Conservation (phyloP, 2,797 vertebrate genomes). For the Enteromius mattozi region DNA sequence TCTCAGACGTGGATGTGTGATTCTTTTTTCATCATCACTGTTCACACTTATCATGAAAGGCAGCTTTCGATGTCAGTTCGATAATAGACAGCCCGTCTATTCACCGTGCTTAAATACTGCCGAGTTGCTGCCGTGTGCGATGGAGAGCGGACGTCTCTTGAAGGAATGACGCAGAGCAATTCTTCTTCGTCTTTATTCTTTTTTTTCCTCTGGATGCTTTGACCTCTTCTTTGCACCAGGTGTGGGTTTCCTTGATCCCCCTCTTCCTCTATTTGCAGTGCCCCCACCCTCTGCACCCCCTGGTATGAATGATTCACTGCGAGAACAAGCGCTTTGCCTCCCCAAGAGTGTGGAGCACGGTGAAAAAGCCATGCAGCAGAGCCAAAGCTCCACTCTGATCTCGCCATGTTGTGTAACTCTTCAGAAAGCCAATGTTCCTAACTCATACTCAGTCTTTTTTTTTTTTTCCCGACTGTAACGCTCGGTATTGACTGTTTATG, state of each 20-base stretch:
- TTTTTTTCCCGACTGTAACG: constrained; percentile 79
- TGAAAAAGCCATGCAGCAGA: constrained; percentile 65
- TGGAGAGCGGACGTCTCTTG: constrained; percentile 62
- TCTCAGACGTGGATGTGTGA: constrained; percentile 72
- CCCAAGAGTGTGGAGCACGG: constrained; percentile 72
- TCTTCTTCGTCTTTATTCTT: constrained; percentile 67
- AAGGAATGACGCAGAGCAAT: constrained; percentile 71
- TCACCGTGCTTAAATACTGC: constrained; percentile 53
- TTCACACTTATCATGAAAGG: constrained; percentile 71
- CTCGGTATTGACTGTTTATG: constrained; percentile 86
- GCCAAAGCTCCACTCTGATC: constrained; percentile 82
- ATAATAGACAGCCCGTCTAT: constrained; percentile 63
- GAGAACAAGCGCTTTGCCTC: constrained; percentile 72
- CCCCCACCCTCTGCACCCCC: constrained; percentile 75
- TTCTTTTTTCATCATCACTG: constrained; percentile 63
- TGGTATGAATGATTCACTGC: constrained; percentile 82
- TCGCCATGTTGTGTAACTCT: constrained; percentile 84
- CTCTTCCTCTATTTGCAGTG: constrained; percentile 67
- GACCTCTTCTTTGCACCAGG: constrained; percentile 81
- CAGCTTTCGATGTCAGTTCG: constrained; percentile 63
- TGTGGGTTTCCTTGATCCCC: constrained; percentile 79
- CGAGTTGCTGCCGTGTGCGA: constrained; percentile 32
- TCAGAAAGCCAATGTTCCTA: constrained; percentile 78
- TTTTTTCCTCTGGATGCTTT: constrained; percentile 73
- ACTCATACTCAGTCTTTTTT: constrained; percentile 68